Evolutionary conservation across 2,888 invertebrate genomes (phyloP).

Genomic region (Acanthosepion pharaonis): DNA sequence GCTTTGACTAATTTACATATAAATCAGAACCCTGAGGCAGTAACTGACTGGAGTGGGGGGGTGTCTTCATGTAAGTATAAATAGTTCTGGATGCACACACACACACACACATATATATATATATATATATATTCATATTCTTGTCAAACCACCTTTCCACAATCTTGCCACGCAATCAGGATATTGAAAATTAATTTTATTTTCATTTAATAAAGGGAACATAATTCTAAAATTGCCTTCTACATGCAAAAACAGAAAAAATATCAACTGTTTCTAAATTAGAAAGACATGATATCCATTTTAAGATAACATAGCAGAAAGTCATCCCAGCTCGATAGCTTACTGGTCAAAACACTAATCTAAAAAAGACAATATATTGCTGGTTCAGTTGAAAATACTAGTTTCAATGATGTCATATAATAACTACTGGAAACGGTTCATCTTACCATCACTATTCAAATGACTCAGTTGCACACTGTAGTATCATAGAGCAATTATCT

Average conservation of each 20-base stretch:
- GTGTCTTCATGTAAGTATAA: not conserved
- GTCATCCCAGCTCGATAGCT: not conserved
- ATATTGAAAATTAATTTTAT: conserved; percentile 33
- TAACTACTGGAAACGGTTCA: too few species aligned
- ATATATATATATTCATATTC: not conserved
- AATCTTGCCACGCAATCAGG: not conserved
- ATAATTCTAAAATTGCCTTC: not conserved
- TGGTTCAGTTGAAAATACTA: too few species aligned
- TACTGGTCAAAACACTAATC: too few species aligned
- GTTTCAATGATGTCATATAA: too few species aligned
- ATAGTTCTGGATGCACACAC: too few species aligned
- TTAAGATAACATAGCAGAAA: not conserved
- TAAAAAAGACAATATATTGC: too few species aligned
- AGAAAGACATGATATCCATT: not conserved
- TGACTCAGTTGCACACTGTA: too few species aligned
- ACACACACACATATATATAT: not conserved
- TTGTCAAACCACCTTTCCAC: not conserved
- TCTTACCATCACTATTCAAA: too few species aligned
- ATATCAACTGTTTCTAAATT: not conserved
- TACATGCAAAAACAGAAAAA: not conserved
- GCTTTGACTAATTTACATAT: not conserved
- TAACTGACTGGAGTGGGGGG: not conserved
- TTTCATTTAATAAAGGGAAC: not conserved
- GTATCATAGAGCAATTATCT: too few species aligned
- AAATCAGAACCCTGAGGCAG: not conserved